Conservation (phyloP, 35 echinoderm and acorn worm species). For the Strongylocentrotus purpuratus region DNA sequence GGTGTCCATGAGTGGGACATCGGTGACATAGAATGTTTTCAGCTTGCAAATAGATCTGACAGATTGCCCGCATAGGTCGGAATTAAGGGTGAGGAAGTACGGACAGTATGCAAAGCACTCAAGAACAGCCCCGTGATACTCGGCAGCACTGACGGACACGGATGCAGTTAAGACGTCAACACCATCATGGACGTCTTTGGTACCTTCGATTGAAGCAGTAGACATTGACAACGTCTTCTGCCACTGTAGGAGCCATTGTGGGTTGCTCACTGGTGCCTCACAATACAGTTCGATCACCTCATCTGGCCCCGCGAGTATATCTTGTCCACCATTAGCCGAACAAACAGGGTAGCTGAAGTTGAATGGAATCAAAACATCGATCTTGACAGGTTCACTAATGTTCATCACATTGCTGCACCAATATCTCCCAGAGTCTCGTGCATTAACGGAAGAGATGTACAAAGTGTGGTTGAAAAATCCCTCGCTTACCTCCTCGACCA, state of each 20-base stretch:
- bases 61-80: background rate
- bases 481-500: too few species aligned
- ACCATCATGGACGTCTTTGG: background rate
- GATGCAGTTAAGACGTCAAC: background rate
- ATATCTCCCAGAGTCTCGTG: background rate
- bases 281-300: background rate
- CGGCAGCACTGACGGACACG: background rate
- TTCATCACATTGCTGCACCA: background rate
- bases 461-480: too few species aligned
- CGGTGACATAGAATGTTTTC: background rate
- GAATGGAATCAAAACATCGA: background rate
- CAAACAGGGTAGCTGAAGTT: slow-evolving; percentile 2
- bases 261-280: background rate
- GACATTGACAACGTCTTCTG: background rate
- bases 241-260: background rate
- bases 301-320: background rate
- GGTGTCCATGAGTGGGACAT: background rate
- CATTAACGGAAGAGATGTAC: too few species aligned
- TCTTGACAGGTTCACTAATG: background rate
- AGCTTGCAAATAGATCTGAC: background rate
- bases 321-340: background rate
- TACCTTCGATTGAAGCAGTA: background rate
- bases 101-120: background rate
- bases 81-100: background rate
- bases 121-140: background rate